Base-by-base conservation (phyloP, 2,888 invertebrate genomes). In the Lamellibrachia columna region DNA sequence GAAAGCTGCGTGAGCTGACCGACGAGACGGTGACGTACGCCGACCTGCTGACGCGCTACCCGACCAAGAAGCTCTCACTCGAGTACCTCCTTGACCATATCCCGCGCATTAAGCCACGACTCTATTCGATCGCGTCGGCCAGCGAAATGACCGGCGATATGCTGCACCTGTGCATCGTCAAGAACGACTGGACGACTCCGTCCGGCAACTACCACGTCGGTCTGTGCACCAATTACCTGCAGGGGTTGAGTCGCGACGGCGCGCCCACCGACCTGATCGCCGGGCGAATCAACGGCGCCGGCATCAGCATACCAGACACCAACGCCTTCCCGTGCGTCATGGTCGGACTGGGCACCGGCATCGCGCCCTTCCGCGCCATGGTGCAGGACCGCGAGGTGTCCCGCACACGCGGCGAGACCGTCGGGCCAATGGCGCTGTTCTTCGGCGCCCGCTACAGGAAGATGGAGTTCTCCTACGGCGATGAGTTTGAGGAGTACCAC, bases 321-420 rank as follows among this genome's bases (percentile, higher is more conserved):
- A 94, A 94, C 28, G 91, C 91, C 0, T 93, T 92, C 28, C 94
- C 94, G 4, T 94, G 92, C 53, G 92, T 94, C 60, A 94, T 94
- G 94, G 94, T 94, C 9, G 94, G 93, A 22, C 93, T 94, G 15
- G 94, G 94, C 58, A 94, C 94, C 3, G 94, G 94, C 53, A 94
- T 94, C 55, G 94, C 94, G 3, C 94, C 94, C n/a, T 92, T 94
- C 90, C 90, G 94, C 7, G 94, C 94, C 52, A 94, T 94, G 94
- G 92, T 94, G 22, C 92, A 94, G 91, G 94, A 94, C 52, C 93
- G 94, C 15, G 94, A 94, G 92, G 92, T 94, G 93, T 92, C 93
- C 2, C 91, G 93, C 11, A 90, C 53, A 3, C 92, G 93, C 11
- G 94, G 94, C n/a, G 94, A 94, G 91, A 92, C 90, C 22, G 55